Evolutionary conservation across 2,888 invertebrate species (phyloP), one percentile per base, ranked within the genome.

Genomic region (Apamea anceps): DNA sequence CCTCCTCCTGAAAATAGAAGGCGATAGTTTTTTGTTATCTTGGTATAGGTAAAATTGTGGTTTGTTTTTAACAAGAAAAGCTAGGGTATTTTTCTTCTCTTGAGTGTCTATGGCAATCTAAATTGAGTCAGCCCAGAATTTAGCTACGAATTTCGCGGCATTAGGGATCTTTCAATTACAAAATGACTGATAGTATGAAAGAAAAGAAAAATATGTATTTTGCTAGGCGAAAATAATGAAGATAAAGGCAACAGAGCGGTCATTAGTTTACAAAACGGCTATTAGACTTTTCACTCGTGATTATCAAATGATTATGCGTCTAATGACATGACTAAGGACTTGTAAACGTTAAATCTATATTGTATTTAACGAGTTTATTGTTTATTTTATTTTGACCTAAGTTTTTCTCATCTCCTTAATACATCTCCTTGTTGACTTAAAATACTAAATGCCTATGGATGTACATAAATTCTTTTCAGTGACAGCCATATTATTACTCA

Each of bases 1-100:
- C 96, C 5, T 98, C 97, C 91, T 98, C 98, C 98, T 98, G 96
- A 7, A 96, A 95, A 62, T 15, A 65, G 10, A 1, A 72, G 0
- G 51, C 0, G 15, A 12, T 37, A 10, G 1, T 6, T 78, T 57
- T 25, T 68, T 37, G 0, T 45, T 42, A 63, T 48, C 0, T 42
- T 54, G 32, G 21, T 45, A 7, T 13, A 6, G 3, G 13, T 4
- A 8, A 28, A 54, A 45, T 25, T 7, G 3, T 12, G 21, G 18
- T 13, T 13, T 18, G 6, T 18, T 37, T 73, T 57, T 7, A n/a
- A 25, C 6, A 45, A 18, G 7, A 72, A 32, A 15, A 70, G 21
- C 18, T 25, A 51, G 8, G 51, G 51, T n/a, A n/a, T n/a, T n/a
- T n/a, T n/a, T 70, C 13, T 21, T 70, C 8, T 48, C n/a, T 28